Evolutionary conservation across 2,797 vertebrate genomes (phyloP), one percentile per base, ranked within the genome.

Genomic region (Lacerta viridis): DNA sequence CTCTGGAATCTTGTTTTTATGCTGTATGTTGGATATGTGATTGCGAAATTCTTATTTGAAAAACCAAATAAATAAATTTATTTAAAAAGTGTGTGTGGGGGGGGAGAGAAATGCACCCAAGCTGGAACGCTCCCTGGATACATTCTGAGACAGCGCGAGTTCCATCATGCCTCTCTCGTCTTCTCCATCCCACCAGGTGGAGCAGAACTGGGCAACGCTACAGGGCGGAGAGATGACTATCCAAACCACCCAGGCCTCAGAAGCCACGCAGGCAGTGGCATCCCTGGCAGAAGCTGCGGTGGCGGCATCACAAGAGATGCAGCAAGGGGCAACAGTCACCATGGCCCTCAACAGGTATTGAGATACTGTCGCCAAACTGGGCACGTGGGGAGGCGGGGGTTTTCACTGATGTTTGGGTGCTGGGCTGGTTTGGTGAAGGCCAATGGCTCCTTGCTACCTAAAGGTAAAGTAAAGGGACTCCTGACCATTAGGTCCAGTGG

Each of bases 211-310:
- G 99, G 98, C 99, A 29, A 98, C 98, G 17, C 96, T 99, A 79
- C 99, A 99, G 87, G 98, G 98, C 0, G 98, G 99, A 0, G 98
- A 99, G 95, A 99, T 99, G 99, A 99, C 99, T 41, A 99, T 99
- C 95, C 99, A 99, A 95, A 99, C 98, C 0, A 99, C 98, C 3
- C 98, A 99, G 96, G 97, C 99, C 0, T 99, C 99, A 0, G 99
- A 99, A 95, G 99, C 99, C 94, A 99, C 98, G 59, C 99, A 99
- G 96, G 99, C 99, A 0, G 99, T 99, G 69, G 99, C 98, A 0
- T 99, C 99, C 0, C 90, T 99, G 91, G 99, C 99, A 7, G 98
- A 99, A 96, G 98, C 98, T 0, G 99, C 99, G 0, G 98, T 99
- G 29, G 98, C 98, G 3, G 98, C 99, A 43, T 99, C 98, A 85